Percentiles rank a stretch among this genome's conserved stretches.
phyloP scores from a whole-genome alignment of 2,797 vertebrate genomes.

The Parauchenoglanis ngamensis region DNA sequence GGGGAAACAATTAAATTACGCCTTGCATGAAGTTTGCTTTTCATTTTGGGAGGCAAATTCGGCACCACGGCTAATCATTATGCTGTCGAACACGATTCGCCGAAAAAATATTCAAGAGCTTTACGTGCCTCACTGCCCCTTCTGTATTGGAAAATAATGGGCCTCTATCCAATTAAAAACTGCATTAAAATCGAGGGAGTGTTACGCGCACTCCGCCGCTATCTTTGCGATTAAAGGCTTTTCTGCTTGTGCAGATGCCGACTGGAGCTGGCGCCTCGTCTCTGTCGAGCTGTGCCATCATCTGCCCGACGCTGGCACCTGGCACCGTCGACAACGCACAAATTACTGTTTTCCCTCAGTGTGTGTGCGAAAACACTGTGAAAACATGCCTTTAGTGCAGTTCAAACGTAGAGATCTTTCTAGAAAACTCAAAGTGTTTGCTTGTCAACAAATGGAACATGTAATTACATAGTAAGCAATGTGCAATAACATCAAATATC shows the following conservation, averaged over 20 bases:
- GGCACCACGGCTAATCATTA: constrained; percentile 83
- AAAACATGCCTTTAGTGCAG: neutral
- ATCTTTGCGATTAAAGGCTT: constrained; percentile 81
- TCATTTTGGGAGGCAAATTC: constrained; percentile 87
- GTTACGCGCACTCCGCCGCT: constrained; percentile 85
- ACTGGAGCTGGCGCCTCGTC: constrained; percentile 62
- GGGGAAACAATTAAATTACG: constrained; percentile 87
- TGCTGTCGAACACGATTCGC: constrained; percentile 86
- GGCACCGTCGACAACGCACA: constrained; percentile 29
- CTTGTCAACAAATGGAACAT: neutral
- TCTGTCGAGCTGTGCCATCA: constrained; percentile 38
- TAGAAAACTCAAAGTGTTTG: neutral
- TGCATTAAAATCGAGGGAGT: constrained; percentile 85
- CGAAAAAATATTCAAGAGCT: constrained; percentile 88
- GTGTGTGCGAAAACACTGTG: neutral
- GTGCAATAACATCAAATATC: neutral
- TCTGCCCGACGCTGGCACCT: constrained; percentile 41
- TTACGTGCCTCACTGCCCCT: constrained; percentile 85
- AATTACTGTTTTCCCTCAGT: constrained; percentile 29
- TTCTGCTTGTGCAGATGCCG: constrained; percentile 82
- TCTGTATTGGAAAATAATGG: constrained; percentile 88
- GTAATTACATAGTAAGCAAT: constrained; percentile 9
- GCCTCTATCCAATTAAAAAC: constrained; percentile 88
- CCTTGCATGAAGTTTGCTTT: constrained; percentile 88
- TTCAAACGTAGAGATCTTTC: constrained; percentile 7